Evolutionary conservation across 1,140 invertebrate species (phyloP).

Genomic region (Mya arenaria): DNA sequence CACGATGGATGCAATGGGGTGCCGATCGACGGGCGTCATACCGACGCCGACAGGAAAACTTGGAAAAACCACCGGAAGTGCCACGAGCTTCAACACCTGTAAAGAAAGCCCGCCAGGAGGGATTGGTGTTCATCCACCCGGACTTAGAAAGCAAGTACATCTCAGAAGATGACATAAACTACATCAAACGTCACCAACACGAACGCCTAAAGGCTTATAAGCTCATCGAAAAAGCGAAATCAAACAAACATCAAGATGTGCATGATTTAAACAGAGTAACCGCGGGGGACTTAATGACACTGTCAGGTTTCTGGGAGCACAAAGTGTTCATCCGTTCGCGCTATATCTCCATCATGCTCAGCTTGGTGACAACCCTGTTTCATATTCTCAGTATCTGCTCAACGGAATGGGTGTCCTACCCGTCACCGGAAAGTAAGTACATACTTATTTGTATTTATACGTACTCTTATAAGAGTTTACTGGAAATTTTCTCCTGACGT

Average conservation of each 20-base stretch:
- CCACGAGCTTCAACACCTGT: slow-evolving; percentile 77
- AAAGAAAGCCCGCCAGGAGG: slow-evolving; percentile 78
- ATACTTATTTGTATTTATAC: too few species aligned
- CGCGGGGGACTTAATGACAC: slow-evolving; percentile 71
- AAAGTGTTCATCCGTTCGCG: slow-evolving; percentile 71
- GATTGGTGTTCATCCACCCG: slow-evolving; percentile 76
- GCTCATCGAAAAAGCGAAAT: slow-evolving; percentile 74
- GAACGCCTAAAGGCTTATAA: slow-evolving; percentile 72
- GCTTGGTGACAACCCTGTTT: slow-evolving; percentile 43
- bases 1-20: slow-evolving; percentile 78
- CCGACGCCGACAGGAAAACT: slow-evolving; percentile 69
- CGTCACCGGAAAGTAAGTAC: slow-evolving; percentile 42
- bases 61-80: slow-evolving; percentile 68
- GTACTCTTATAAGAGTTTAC: too few species aligned
- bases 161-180: slow-evolving; percentile 75
- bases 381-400: slow-evolving; percentile 42
- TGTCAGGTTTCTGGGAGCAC: slow-evolving; percentile 78
- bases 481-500: too few species aligned
- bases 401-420: slow-evolving; percentile 44
- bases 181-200: slow-evolving; percentile 71
- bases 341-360: slow-evolving; percentile 70
- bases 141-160: slow-evolving; percentile 75
- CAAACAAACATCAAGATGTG: slow-evolving; percentile 59
- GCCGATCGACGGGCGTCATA: slow-evolving; percentile 73
- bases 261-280: slow-evolving; percentile 68